Percentiles rank a stretch among this genome's conserved stretches.
These are phyloP conservation scores for Benitochromis conjunctus DNA, from an alignment of 2,113 vertebrate species.

Conservation along the genomic window DNA sequence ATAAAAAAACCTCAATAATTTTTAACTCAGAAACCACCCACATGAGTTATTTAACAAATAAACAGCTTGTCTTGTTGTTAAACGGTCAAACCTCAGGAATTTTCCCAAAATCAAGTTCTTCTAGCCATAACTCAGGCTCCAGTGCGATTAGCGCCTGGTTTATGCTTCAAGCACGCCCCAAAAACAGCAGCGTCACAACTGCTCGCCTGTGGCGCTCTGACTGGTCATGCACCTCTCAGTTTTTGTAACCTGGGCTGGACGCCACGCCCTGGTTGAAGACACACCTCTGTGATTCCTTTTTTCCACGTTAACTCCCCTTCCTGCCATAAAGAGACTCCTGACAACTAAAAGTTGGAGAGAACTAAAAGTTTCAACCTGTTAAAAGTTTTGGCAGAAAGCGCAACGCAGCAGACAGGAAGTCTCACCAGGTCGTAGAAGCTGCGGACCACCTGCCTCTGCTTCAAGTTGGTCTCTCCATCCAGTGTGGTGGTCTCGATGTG, in stretches of 20 bases:
- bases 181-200: not conserved
- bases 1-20: not conserved
- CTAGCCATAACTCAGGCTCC: not conserved
- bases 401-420: not conserved
- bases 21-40: not conserved
- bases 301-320: not conserved
- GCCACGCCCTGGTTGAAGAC: not conserved
- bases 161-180: not conserved
- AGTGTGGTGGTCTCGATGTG: slow-evolving; percentile 97
- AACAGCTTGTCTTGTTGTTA: not conserved
- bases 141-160: not conserved
- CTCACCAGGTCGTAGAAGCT: slow-evolving; percentile 92
- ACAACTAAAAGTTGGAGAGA: not conserved
- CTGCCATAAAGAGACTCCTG: not conserved
- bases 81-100: not conserved
- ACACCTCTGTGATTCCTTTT: not conserved
- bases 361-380: not conserved
- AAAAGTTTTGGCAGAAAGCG: not conserved
- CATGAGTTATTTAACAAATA: not conserved
- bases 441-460: slow-evolving; percentile 90
- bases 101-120: not conserved
- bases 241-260: too few relatives aligned
- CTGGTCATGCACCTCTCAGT: not conserved
- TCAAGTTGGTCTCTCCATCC: slow-evolving; percentile 97
- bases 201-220: not conserved